Base-by-base conservation (phyloP, 2,888 invertebrate species). In the Argyresthia albistria region DNA sequence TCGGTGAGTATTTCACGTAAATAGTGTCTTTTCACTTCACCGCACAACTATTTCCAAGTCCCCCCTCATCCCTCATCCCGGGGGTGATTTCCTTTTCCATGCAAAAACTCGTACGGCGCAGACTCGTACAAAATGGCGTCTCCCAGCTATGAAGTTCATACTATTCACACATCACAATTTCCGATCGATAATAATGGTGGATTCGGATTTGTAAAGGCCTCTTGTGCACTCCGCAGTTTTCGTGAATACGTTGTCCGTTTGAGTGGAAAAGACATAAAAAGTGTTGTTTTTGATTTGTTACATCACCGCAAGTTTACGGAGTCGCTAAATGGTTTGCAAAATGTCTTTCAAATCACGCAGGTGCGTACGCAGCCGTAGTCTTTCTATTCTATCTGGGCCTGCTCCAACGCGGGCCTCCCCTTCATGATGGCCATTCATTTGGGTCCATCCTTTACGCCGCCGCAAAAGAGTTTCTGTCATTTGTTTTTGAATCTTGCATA, bases 321-420 rank as follows among this genome's bases (percentile, higher is more conserved):
- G 74, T 64, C 73, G 80, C 75, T 72, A 80, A 79, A 78, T 76
- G 73, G 76, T 76, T 75, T 74, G 72, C 76, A 78, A 79, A 77
- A 87, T 87, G 86, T 80, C 72, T 79, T 75, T 80, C 84, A 82
- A 86, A 87, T 84, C 93, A 94, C 94, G 94, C 94, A 96, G 95
- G 95, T 95, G 95, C 95, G 95, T 95, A 96, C 95, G 96, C 96
- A 96, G 95, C 91, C 95, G 94, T 94, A 93, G 91, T 92, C 92
- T 90, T 88, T 90, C 91, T 90, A 90, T 91, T 90, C 92, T 91
- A 91, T 93, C 94, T 94, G 94, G 91, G 94, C 93, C 92, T 95
- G 95, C 94, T 93, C 95, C 90, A 91, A 90, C 89, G 89, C 89
- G 89, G 89, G 84, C 74, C 74, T 70, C 73, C 80, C 83, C 76